These are phyloP conservation scores for Cichlasoma orientale DNA, from an alignment of 2,797 vertebrate species.

Conservation along the genomic window DNA sequence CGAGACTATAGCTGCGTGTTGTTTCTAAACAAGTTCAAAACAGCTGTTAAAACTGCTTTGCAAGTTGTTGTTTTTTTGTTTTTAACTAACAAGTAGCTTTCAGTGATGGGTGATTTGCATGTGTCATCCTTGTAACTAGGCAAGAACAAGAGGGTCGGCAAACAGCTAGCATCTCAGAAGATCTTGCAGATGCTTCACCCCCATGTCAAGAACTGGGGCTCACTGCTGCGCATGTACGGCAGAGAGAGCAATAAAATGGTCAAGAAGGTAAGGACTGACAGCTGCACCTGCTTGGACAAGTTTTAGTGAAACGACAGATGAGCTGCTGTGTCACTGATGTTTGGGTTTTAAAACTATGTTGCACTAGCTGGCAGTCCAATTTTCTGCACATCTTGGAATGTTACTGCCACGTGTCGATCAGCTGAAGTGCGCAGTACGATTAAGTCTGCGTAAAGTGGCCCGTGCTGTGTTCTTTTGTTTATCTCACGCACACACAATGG, in stretches of 20 bases:
- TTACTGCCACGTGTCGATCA: neutral
- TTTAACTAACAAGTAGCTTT: neutral
- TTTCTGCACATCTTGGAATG: neutral
- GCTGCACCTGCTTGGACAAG: too few relatives aligned
- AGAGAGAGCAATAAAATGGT: conserved; percentile 98
- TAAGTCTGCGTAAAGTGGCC: neutral
- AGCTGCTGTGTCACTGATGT: neutral
- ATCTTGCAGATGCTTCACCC: conserved; percentile 98
- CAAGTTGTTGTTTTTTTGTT: too few relatives aligned
- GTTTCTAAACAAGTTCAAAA: neutral
- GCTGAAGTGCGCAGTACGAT: neutral
- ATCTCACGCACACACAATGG: too few relatives aligned
- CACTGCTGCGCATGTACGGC: conserved; percentile 97
- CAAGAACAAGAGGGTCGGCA: conserved; percentile 98
- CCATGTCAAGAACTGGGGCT: conserved; percentile 99
- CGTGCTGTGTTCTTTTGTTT: neutral
- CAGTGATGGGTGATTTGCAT: neutral
- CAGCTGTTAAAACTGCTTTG: neutral
- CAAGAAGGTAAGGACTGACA: conserved; percentile 87
- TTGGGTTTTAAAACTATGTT: neutral
- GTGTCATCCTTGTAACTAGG: conserved; percentile 75
- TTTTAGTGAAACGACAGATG: fast-evolving
- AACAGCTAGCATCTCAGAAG: conserved; percentile 98
- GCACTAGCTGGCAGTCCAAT: fast-evolving
- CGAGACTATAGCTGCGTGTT: neutral